A percentile compares a stretch with the other conserved stretches of the same genome.
Conservation (phyloP, 2,113 vertebrate species). For the Oncorhynchus gorbuscha region DNA sequence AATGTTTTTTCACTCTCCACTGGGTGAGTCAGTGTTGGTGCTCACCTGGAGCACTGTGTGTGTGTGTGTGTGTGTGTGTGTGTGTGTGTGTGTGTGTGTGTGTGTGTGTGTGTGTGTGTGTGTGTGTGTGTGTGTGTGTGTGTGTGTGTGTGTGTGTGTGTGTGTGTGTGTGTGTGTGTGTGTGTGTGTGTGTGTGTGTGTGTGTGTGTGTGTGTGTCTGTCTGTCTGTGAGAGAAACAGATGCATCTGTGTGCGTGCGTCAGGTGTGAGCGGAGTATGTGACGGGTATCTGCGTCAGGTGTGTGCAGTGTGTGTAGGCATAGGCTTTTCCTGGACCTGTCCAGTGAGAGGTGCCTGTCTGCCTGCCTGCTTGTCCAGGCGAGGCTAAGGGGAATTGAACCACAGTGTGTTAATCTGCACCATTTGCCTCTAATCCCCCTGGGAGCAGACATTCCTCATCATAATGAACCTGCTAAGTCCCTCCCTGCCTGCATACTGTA, state of each 20-base stretch:
- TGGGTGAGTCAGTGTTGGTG: background rate
- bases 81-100: constrained; percentile 8
- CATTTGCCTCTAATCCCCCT: background rate
- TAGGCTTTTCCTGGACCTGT: background rate
- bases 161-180: constrained; percentile 14
- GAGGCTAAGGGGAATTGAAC: background rate
- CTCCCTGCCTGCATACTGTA: background rate
- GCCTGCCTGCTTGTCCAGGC: background rate
- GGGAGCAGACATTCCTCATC: background rate
- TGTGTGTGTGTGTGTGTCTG: constrained; percentile 23
- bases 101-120: too few species aligned
- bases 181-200: background rate
- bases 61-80: constrained; percentile 14
- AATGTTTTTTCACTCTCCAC: background rate
- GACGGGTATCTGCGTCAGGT: background rate
- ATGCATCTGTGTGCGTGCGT: constrained; percentile 7
- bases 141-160: constrained; percentile 8
- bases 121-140: background rate
- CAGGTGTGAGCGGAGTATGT: background rate
- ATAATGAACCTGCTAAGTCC: background rate
- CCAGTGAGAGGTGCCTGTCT: background rate
- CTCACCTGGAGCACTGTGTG: background rate
- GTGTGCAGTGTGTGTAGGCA: background rate
- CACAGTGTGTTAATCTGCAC: background rate
- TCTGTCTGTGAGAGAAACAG: too few species aligned